These are phyloP conservation scores for Coenobita brevimanus DNA, from an alignment of 1,140 invertebrate genomes.

Conservation along the genomic window DNA sequence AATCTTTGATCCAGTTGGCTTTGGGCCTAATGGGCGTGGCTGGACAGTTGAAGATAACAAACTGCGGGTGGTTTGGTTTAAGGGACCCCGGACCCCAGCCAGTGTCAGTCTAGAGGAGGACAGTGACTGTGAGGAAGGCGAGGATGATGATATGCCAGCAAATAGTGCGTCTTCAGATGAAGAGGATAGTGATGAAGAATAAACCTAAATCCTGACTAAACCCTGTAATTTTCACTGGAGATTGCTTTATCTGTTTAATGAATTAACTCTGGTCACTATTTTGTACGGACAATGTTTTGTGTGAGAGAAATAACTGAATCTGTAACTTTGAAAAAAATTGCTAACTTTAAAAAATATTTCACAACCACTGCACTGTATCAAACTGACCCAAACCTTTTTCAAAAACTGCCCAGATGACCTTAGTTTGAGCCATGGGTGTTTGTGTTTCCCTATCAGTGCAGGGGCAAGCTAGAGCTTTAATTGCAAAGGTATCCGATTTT, in stretches of 20 bases:
- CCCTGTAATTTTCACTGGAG: background rate
- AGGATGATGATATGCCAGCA: conserved; percentile 15
- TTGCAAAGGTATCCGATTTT: background rate
- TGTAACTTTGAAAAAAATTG: no score
- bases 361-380: background rate
- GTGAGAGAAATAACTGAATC: background rate
- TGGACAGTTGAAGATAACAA: conserved; percentile 15
- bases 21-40: background rate
- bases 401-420: background rate
- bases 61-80: conserved; percentile 12
- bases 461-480: background rate
- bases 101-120: conserved; percentile 24
- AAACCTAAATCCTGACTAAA: background rate
- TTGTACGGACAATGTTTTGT: background rate
- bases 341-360: no score
- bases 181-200: background rate
- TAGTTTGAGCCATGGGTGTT: background rate
- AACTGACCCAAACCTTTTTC: conserved; percentile 1
- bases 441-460: background rate
- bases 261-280: background rate
- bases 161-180: background rate
- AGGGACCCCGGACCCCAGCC: background rate
- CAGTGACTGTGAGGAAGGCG: conserved; percentile 13
- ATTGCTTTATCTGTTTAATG: conserved; percentile 11
- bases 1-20: background rate